Evolutionary conservation across 2,797 vertebrate genomes (phyloP).

Genomic region (Harpagifer antarcticus): DNA sequence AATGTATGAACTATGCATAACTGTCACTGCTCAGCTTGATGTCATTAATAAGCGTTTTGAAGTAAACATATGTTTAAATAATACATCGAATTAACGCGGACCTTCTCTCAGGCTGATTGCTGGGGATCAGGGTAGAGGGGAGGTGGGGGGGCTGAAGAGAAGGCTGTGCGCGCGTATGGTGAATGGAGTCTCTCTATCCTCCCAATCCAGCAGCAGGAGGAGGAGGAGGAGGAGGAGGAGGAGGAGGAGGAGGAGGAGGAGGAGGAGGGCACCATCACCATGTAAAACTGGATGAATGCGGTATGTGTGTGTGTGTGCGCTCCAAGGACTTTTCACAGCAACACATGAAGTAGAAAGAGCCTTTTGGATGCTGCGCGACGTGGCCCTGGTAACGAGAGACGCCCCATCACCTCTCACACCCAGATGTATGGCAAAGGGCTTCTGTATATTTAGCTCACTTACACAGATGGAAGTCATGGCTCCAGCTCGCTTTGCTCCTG

Average conservation of each 20-base stretch:
- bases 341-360: constrained; percentile 28
- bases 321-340: constrained; percentile 44
- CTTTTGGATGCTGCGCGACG: not conserved
- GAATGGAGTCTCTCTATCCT: constrained; percentile 66
- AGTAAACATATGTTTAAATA: constrained; percentile 64
- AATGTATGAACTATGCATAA: not conserved
- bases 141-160: not conserved
- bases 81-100: constrained; percentile 36
- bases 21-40: constrained; percentile 45
- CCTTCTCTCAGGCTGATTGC: constrained; percentile 33
- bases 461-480: constrained; percentile 7
- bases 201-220: constrained; percentile 42
- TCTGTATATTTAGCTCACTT: not conserved
- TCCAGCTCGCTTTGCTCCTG: not conserved
- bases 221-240: constrained; percentile 28
- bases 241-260: no score
- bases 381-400: constrained; percentile 3
- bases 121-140: constrained; percentile 40
- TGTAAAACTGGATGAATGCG: constrained; percentile 75
- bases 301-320: constrained; percentile 64
- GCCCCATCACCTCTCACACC: constrained; percentile 4
- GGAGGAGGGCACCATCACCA: constrained; percentile 66
- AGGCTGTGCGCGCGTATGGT: not conserved
- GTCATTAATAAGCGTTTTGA: constrained; percentile 55
- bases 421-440: not conserved